phyloP scores from a whole-genome alignment of 2,888 invertebrate genomes.

The Callyntrura guangdongensis region DNA sequence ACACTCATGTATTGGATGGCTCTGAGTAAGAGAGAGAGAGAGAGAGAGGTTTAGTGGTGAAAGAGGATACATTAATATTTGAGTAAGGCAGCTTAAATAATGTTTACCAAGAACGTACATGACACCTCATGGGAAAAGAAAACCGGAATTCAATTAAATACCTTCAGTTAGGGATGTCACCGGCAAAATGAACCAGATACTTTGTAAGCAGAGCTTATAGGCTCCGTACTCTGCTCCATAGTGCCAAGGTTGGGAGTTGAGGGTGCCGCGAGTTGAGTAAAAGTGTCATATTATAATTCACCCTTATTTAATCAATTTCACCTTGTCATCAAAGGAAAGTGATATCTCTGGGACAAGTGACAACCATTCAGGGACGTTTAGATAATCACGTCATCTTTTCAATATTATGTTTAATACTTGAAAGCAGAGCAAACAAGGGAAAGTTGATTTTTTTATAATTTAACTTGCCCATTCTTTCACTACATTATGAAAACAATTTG shows the following conservation, averaged over 20 bases:
- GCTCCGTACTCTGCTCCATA: neutral
- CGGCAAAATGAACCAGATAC: neutral
- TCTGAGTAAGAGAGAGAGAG: neutral
- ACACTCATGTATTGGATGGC: constrained; percentile 32
- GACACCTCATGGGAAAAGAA: constrained; percentile 42
- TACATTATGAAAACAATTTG: no score
- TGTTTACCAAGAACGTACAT: constrained; percentile 32
- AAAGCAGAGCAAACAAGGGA: no score
- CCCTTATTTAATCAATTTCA: constrained; percentile 3
- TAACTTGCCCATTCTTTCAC: no score
- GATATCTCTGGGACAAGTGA: neutral
- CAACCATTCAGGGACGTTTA: neutral
- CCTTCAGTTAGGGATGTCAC: constrained; percentile 47
- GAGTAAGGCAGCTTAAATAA: constrained; percentile 35
- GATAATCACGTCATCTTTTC: no score
- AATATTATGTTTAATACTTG: no score
- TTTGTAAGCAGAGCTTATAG: neutral
- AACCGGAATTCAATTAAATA: constrained; percentile 44
- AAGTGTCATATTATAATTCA: constrained; percentile 19
- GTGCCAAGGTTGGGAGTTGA: neutral
- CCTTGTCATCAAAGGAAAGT: neutral
- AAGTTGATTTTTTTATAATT: no score
- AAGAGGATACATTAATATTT: constrained; percentile 45
- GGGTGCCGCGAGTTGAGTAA: neutral
- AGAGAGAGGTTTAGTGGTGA: constrained; percentile 4